Evolutionary conservation across 2,797 vertebrate genomes (phyloP), one percentile per base, ranked within the genome.

Genomic region (Hybognathus amarus): DNA sequence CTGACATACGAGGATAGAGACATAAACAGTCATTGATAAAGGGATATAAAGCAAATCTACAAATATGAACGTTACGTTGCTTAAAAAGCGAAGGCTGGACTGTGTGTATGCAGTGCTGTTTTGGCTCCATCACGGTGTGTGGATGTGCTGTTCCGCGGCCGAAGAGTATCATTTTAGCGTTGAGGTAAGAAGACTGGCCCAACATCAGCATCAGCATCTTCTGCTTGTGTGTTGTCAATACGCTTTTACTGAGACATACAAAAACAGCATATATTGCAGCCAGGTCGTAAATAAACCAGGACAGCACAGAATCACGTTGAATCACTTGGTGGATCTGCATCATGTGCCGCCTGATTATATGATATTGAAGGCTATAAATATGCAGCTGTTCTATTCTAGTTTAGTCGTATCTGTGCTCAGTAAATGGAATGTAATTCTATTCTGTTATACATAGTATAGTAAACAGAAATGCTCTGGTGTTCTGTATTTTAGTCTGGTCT

Each of bases 91-190:
- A 94, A 94, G 95, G 94, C 94, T 96, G 95, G 96, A 96, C 95
- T 95, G 94, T 90, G 93, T 95, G 91, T 94, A 94, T 90, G 93
- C 97, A 87, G 94, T 96, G 93, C 94, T 95, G 73, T 92, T 97
- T 91, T 95, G 97, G 94, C 94, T 97, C 95, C 97, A 96, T 93
- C 91, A 96, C 92, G 94, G 95, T 92, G 92, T 98, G 90, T 97
- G 97, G 96, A 95, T 97, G 95, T 93, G 96, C 91, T 96, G 96
- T 89, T 94, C 95, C 67, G 96, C 95, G 93, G 96, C 95, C 94
- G 94, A 94, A 93, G 95, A 97, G 92, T 96, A 95, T 90, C 95
- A 95, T 89, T 99, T 99, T 96, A 99, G 96, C 95, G 97, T 97
- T 91, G 98, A 99, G 98, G 98, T 99, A 97, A 98, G 97, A 97